Percentiles rank a stretch among this genome's conserved stretches.
phyloP scores from a whole-genome alignment of 2,888 invertebrate species.

The Drosophila planitibia region DNA sequence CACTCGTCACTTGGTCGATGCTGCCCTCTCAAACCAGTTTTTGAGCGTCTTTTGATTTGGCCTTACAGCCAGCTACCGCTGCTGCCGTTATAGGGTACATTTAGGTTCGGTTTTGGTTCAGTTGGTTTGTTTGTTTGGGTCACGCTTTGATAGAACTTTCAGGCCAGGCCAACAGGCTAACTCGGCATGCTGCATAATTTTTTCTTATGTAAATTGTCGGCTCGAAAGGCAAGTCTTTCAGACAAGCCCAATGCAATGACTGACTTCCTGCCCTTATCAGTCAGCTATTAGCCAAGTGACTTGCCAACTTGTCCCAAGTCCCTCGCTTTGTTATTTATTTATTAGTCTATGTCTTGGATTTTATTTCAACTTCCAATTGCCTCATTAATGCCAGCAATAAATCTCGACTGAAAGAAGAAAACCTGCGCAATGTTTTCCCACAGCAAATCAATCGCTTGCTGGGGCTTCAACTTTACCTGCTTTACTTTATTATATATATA shows the following conservation, averaged over 20 bases:
- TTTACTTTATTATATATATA: conserved; percentile 13
- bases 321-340: conserved; percentile 17
- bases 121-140: conserved; percentile 69
- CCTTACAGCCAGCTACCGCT: conserved; percentile 26
- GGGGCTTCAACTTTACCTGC: conserved; percentile 36
- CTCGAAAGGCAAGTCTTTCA: conserved; percentile 26
- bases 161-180: conserved; percentile 22
- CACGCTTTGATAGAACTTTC: conserved; percentile 73
- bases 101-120: conserved; percentile 30
- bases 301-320: conserved; percentile 4
- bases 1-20: conserved; percentile 52
- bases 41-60: conserved; percentile 60
- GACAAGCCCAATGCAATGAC: not conserved
- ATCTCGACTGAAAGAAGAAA: conserved; percentile 33
- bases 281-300: conserved; percentile 36
- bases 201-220: conserved; percentile 67
- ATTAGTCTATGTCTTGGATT: conserved; percentile 33
- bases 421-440: conserved; percentile 49
- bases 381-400: conserved; percentile 49
- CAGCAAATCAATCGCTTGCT: conserved; percentile 54
- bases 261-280: conserved; percentile 38
- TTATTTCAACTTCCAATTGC: conserved; percentile 51
- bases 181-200: conserved; percentile 53
- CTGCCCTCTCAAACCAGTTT: conserved; percentile 66
- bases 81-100: conserved; percentile 26